Evolutionary conservation across 1,140 invertebrate species (phyloP).

Genomic region (Aphaenogaster floridana): DNA sequence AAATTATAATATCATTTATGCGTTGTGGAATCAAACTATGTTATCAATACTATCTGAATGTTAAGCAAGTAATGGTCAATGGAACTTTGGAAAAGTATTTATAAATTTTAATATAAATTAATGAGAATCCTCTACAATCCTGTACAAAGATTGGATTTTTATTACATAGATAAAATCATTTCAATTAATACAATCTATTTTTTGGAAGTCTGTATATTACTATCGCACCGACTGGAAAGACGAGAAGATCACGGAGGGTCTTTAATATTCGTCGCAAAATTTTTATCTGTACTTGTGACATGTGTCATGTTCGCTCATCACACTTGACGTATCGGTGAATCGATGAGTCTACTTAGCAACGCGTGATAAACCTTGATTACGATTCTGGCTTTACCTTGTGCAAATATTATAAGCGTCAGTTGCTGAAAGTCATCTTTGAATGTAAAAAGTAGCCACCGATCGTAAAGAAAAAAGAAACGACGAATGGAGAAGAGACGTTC

Average conservation of each 20-base stretch:
- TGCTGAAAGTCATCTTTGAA: not conserved
- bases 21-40: not conserved
- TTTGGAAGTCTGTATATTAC: not conserved
- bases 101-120: not conserved
- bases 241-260: not conserved
- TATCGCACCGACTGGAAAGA: not conserved
- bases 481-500: not conserved
- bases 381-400: not conserved
- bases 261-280: not conserved
- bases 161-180: not conserved
- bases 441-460: not conserved
- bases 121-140: not conserved
- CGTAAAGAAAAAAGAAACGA: not conserved
- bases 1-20: constrained; percentile 13
- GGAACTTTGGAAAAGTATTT: not conserved
- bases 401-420: not conserved
- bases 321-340: not conserved
- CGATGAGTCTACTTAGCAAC: constrained; percentile 26
- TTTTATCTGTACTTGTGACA: constrained; percentile 13
- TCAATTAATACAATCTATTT: not conserved
- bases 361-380: not conserved
- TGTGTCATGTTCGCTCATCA: constrained; percentile 18
- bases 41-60: not conserved
- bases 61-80: not conserved
- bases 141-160: not conserved